Evolutionary conservation across 2,888 invertebrate genomes (phyloP), one percentile per base, ranked within the genome.

Genomic region (Halictus quadricinctus): DNA sequence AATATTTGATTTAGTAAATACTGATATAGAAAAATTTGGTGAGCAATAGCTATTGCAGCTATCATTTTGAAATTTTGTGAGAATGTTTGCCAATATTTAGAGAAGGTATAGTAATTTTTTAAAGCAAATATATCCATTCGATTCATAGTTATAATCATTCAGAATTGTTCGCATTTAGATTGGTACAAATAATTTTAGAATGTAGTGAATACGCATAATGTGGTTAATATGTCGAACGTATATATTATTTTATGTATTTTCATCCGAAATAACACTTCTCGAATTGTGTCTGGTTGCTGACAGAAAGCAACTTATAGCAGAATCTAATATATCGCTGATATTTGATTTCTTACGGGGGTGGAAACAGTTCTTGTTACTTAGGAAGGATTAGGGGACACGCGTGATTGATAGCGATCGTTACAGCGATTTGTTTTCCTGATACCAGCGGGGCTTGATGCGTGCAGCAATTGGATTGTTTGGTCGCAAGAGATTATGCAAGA

Each of bases 321-420:
- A 25, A 25, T 60, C 25, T 60, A 36, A 66, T 66, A 66, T 66
- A 29, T 36, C 36, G 15, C 5, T 25, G 66, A 7, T 64, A 25
- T 72, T 76, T 29, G 50, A 48, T 76, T 72, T 76, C 58, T 25
- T 80, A 29, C 1, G 12, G 13, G 21, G 25, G 25, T 58, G 73
- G 41, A 46, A 81, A 15, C 58, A 66, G 54, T 70, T 81, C 60
- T 76, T 74, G 76, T 83, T 73, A 83, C 76, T 76, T 69, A 73
- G 41, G 66, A 73, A 48, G 48, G 72, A 83, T 76, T 66, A 58
- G 48, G 58, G 54, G 50, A 10, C 29, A 18, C n/a, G 74, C 29
- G 69, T 81, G 73, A 81, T 83, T 29, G 83, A 81, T 81, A 18
- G 76, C 48, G 43, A 83, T 83, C 73, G 73, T 76, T 69, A 73